These are phyloP conservation scores for Neogobius melanostomus DNA, from an alignment of 2,113 vertebrate species.

Conservation along the genomic window DNA sequence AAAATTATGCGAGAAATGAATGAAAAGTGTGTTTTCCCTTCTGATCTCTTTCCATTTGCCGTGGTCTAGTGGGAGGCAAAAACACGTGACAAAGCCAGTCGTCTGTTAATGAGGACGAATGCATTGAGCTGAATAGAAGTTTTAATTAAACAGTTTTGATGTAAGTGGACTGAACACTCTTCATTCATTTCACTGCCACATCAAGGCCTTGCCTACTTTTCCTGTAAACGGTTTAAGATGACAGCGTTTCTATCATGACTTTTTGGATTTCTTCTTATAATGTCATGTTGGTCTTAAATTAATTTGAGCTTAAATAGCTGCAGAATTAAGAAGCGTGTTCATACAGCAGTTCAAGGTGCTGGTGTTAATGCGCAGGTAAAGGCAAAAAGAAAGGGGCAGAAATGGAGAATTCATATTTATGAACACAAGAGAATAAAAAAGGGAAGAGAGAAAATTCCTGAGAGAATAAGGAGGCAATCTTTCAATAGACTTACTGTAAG, in stretches of 20 bases:
- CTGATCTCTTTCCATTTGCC: neutral
- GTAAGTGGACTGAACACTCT: conserved; percentile 11
- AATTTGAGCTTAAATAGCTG: conserved; percentile 8
- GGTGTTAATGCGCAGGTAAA: conserved; percentile 21
- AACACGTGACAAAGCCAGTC: conserved; percentile 6
- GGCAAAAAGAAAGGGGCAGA: conserved; percentile 12
- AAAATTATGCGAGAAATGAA: neutral
- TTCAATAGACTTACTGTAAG: conserved; percentile 32
- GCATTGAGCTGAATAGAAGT: conserved; percentile 3
- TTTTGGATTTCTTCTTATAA: conserved; percentile 19
- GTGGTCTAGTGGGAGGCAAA: neutral
- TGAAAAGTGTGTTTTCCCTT: neutral
- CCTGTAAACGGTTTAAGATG: neutral
- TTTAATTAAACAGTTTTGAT: conserved; percentile 26
- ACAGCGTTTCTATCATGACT: conserved; percentile 15
- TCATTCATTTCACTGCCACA: conserved; percentile 15
- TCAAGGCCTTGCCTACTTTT: conserved; percentile 23
- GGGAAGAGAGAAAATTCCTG: conserved; percentile 46
- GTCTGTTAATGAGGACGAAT: neutral
- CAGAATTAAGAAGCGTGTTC: conserved; percentile 31
- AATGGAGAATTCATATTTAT: conserved; percentile 42
- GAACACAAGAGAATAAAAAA: neutral
- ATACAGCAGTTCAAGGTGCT: conserved; percentile 9
- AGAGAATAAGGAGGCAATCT: conserved; percentile 56
- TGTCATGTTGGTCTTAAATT: conserved; percentile 1